Evolutionary conservation across 1,140 invertebrate species (phyloP), one percentile per base, ranked within the genome.

Genomic region (Pseudobourletiella spinata): DNA sequence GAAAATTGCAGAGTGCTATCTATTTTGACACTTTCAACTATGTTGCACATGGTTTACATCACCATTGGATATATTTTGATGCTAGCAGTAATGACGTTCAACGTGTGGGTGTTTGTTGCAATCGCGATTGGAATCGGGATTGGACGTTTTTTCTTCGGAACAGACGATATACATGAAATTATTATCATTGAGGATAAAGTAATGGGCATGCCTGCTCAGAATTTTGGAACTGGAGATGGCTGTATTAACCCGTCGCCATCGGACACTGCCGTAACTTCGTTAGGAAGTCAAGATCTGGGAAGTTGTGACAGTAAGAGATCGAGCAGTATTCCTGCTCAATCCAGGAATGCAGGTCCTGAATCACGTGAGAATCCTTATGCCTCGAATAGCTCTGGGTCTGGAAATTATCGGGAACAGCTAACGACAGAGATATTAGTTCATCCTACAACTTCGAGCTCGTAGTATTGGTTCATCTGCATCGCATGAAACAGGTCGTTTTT

Each of bases 11-110:
- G 3, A 26, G 8, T 51, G 3, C 22, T 3, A 51, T 6, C 2
- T 25, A 26, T 51, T 20, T 43, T 22, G 1, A 15, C 28, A 18
- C 30, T 66, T 0, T 64, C 68, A 14, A 55, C 61, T 39, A 2
- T 69, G 4, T 20, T 69, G 15, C 68, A 69, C 26, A 54, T 57
- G 43, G 43, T 58, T 39, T 64, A 66, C 29, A 35, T 63, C 2
- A 58, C 30, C 15, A 29, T 66, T n/a, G 62, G 64, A 44, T 69
- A 62, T 48, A 60, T 26, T 42, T 29, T 69, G 3, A 69, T 69
- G 68, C 28, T 64, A 6, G 61, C 68, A 16, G 64, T 66, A 3
- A 66, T 69, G 68, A 62, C 68, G 15, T 69, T 59, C 15, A 69
- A 69, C 54, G 52, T 65, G 1, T 64, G 55, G 57, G 44, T 69